phyloP scores from a whole-genome alignment of 2,888 invertebrate genomes.

The Zygaena filipendulae region DNA sequence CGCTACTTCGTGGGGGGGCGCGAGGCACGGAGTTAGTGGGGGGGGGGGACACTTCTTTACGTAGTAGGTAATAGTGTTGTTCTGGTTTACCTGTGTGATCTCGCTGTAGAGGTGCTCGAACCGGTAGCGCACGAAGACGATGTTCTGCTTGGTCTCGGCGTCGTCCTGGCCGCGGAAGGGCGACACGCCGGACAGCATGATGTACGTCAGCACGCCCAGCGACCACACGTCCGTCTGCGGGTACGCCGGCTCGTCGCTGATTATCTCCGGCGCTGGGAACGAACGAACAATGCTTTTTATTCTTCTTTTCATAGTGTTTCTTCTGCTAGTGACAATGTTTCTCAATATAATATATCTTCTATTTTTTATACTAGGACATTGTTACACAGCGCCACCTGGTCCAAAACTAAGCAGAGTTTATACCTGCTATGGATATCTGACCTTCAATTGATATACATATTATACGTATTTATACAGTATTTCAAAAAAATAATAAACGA shows the following conservation, averaged over 20 bases:
- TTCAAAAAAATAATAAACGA: no score
- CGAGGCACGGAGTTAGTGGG: no score
- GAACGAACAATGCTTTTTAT: background rate
- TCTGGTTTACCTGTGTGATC: conserved; percentile 87
- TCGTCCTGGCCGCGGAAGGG: conserved; percentile 89
- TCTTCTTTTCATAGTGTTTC: background rate
- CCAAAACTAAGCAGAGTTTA: no score
- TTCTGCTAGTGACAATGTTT: background rate
- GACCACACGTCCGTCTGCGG: conserved; percentile 97
- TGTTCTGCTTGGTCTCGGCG: conserved; percentile 90
- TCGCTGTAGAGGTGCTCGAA: conserved; percentile 96
- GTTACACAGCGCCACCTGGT: no score
- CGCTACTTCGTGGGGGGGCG: no score
- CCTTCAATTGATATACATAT: no score
- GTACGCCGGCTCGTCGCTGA: conserved; percentile 87
- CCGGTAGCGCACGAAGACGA: conserved; percentile 88
- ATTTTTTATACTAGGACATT: no score
- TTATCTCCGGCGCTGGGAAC: conserved; percentile 84
- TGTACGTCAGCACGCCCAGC: conserved; percentile 90
- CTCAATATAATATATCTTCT: no score
- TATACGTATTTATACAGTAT: no score
- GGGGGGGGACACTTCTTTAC: no score
- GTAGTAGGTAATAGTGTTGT: no score
- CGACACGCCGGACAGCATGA: conserved; percentile 91
- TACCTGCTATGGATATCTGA: no score